Evolutionary conservation across 2,888 invertebrate species (phyloP), one percentile per base, ranked within the genome.

Genomic region (Ariolimax columbianus): DNA sequence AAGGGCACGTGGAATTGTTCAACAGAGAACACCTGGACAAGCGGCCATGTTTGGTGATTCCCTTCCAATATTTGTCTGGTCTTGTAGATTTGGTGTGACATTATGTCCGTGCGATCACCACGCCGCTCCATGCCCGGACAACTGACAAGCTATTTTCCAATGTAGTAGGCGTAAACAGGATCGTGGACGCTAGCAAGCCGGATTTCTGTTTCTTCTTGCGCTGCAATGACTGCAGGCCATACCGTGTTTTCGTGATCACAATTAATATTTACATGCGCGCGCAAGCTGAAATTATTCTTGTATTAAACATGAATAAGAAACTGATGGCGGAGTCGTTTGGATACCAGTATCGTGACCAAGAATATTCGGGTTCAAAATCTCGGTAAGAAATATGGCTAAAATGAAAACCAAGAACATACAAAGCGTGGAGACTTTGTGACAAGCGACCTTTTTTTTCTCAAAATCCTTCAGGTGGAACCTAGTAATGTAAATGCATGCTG

Each of bases 81-180:
- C 73, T 73, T 73, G 43, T 40, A 43, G 40, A 33, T 73, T 73
- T 73, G 73, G 26, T 43, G 73, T 14, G 43, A 73, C 73, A 9
- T 40, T 70, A 63, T 26, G 70, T 38, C 73, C 43, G 40, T 26
- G n/a, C n/a, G 59, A 9, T n/a, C 59, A 63, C n/a, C 59, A n/a
- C 17, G n/a, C n/a, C 11, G 59, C n/a, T 23, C n/a, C n/a, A 11
- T 23, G n/a, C 1, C n/a, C n/a, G 3, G 59, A 55, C 55, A 55
- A 7, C 59, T n/a, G n/a, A 23, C n/a, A n/a, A 7, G 59, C n/a
- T 63, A 63, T 63, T 63, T 63, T 47, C 55, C 55, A 17, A 55
- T 23, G 55, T 55, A 55, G 55, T 2, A 11, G 55, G 23, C 17
- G 19, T 23, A 55, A 55, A 55, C 55, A 55, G 9, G 23, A 55